Percentiles rank a stretch among this genome's conserved stretches.
These are phyloP conservation scores for Benitochromis conjunctus DNA, from an alignment of 2,113 vertebrate species.

Conservation along the genomic window DNA sequence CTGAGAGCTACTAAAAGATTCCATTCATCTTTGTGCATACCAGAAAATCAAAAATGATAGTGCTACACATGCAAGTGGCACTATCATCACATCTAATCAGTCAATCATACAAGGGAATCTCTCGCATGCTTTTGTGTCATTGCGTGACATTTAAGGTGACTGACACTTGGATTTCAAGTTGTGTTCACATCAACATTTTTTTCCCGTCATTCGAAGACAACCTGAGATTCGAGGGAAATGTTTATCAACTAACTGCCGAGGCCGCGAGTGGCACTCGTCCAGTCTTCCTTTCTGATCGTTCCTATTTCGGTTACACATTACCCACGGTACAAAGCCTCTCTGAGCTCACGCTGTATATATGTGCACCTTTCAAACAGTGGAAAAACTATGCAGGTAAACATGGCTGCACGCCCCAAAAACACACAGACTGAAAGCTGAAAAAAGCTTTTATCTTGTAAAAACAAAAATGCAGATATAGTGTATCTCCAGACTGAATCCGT, in stretches of 20 bases:
- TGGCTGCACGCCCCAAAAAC: slow-evolving; percentile 7
- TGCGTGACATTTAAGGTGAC: neutral
- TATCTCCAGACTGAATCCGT: neutral
- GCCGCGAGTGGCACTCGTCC: accelerated
- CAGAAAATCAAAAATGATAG: neutral
- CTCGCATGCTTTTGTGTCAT: neutral
- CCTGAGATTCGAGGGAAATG: neutral
- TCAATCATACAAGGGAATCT: neutral
- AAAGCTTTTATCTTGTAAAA: neutral
- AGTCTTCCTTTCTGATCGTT: neutral
- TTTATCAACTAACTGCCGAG: neutral
- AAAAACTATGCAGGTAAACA: neutral
- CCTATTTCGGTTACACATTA: slow-evolving; percentile 1
- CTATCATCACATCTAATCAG: neutral
- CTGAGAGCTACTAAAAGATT: neutral
- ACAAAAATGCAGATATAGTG: neutral
- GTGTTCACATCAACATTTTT: neutral
- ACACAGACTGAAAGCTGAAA: neutral
- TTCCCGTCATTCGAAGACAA: accelerated
- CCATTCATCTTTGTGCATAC: neutral
- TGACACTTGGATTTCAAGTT: neutral
- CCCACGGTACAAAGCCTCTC: slow-evolving; percentile 2
- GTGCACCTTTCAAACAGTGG: neutral
- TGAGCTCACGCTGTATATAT: neutral
- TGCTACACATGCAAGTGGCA: neutral